A percentile compares a stretch with the other conserved stretches of the same genome.
Evolutionary conservation across 2,888 invertebrate species (phyloP).

Genomic region (Diaprepes abbreviatus): DNA sequence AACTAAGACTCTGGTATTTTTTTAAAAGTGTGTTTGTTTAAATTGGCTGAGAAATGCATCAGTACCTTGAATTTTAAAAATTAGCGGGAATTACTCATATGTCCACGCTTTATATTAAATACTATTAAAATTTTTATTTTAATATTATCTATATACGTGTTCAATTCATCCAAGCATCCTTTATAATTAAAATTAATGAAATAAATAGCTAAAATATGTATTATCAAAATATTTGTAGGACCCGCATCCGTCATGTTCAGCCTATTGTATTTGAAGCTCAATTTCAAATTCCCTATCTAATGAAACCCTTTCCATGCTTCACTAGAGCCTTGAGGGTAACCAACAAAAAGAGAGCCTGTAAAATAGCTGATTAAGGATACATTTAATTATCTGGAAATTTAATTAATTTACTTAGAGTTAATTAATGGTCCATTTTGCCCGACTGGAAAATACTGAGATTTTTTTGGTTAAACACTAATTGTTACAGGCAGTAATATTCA

Average conservation of each 20-base stretch:
- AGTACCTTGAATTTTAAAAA: too few relatives aligned
- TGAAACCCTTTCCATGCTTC: conserved; percentile 10
- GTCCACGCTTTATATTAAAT: too few relatives aligned
- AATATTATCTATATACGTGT: too few relatives aligned
- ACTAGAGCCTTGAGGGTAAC: conserved; percentile 18
- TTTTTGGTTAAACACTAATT: conserved; percentile 2
- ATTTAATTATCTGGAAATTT: conserved; percentile 40
- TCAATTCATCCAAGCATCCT: too few relatives aligned
- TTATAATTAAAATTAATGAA: too few relatives aligned
- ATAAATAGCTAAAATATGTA: too few relatives aligned
- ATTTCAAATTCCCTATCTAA: conserved; percentile 11
- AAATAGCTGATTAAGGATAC: conserved; percentile 32
- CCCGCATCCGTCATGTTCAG: conserved; percentile 6
- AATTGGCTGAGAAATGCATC: too few relatives aligned
- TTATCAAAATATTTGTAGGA: neutral
- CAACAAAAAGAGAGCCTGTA: conserved; percentile 14
- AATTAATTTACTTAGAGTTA: conserved; percentile 32
- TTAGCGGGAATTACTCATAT: too few relatives aligned
- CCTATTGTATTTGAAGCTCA: conserved; percentile 9
- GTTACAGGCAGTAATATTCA: neutral
- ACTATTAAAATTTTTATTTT: too few relatives aligned
- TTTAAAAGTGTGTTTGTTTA: too few relatives aligned
- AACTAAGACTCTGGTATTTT: too few relatives aligned
- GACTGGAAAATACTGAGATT: neutral
- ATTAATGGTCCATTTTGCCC: neutral